These are phyloP conservation scores for Cyclargus thomasi DNA, from an alignment of 1,140 invertebrate genomes.

Conservation along the genomic window DNA sequence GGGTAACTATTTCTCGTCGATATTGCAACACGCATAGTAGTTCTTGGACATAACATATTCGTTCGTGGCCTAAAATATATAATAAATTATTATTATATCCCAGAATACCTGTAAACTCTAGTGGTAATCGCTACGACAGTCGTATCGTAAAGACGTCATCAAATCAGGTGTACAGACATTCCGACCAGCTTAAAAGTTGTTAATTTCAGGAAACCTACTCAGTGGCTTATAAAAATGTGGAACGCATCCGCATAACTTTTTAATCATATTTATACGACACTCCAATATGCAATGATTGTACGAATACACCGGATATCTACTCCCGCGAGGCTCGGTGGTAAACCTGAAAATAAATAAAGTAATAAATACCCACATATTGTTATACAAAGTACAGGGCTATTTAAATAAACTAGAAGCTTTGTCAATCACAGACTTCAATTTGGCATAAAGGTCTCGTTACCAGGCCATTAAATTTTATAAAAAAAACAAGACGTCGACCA, in stretches of 20 bases:
- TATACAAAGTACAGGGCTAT: no score
- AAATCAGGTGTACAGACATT: no score
- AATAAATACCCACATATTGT: no score
- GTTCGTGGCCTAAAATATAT: conserved; percentile 43
- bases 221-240: conserved; percentile 77
- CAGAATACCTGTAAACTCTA: no score
- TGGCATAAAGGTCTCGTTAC: no score
- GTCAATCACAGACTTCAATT: no score
- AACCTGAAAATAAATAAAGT: conserved; percentile 44
- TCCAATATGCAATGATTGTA: conserved; percentile 80
- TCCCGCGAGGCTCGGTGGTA: conserved; percentile 75
- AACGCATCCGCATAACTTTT: conserved; percentile 78
- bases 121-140: no score
- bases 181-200: no score
- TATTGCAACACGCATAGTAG: conserved; percentile 44
- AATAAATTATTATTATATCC: no score
- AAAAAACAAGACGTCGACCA: no score
- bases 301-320: conserved; percentile 78
- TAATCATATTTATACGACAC: conserved; percentile 77
- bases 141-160: not conserved
- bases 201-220: conserved; percentile 33
- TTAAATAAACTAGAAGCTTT: no score
- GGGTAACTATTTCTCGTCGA: conserved; percentile 45
- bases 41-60: conserved; percentile 45
- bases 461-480: no score